Conservation (phyloP, 2,797 vertebrate species). For the Spinus olivaceus region DNA sequence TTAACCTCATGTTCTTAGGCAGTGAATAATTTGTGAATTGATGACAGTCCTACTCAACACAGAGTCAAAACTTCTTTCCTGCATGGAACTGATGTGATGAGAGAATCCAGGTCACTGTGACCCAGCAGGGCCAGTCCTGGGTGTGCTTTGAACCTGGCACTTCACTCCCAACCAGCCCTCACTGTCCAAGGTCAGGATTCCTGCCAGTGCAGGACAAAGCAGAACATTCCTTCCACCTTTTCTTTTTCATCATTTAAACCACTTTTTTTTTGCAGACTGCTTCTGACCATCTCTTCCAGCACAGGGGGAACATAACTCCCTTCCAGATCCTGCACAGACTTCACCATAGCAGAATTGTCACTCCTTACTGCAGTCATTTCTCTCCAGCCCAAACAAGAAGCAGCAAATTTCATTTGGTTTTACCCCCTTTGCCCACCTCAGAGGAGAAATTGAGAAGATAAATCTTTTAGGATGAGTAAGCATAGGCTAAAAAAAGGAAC, state of each 20-base stretch:
- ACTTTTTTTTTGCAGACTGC: neutral
- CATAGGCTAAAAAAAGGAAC: neutral
- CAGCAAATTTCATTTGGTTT: neutral
- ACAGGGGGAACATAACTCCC: neutral
- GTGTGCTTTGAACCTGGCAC: neutral
- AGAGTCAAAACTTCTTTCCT: neutral
- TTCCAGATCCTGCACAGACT: neutral
- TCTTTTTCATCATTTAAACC: neutral
- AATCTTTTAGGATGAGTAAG: neutral
- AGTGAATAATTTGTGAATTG: neutral
- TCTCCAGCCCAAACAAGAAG: neutral
- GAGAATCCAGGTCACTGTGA: neutral
- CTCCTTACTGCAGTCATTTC: neutral
- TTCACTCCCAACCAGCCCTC: neutral
- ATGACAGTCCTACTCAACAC: neutral
- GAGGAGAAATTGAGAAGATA: neutral
- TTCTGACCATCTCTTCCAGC: neutral
- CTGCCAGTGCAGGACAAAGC: neutral
- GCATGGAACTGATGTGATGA: neutral
- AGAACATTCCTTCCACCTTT: neutral
- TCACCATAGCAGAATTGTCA: neutral
- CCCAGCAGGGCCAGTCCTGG: neutral
- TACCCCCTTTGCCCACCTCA: neutral
- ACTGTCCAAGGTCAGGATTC: neutral
- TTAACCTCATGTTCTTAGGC: neutral